Conservation (phyloP, 2,888 invertebrate genomes). For the Ochlodes sylvanus region DNA sequence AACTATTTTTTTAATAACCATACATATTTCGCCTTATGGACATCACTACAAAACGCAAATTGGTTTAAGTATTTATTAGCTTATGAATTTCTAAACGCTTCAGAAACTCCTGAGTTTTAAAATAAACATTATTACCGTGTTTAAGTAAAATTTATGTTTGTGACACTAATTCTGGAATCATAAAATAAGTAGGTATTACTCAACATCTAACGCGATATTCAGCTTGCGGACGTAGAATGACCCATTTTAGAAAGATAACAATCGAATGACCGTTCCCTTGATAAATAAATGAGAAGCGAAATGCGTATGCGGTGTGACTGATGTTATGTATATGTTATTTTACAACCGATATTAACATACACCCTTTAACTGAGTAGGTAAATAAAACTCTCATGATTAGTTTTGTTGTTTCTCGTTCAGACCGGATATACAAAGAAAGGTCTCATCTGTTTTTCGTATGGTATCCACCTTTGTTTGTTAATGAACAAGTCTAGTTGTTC, state of each 20-base stretch:
- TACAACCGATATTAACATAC: neutral
- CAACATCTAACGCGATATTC: slow-evolving; percentile 30
- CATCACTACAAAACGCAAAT: no score
- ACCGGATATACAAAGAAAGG: no score
- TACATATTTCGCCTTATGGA: no score
- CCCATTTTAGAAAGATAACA: slow-evolving; percentile 35
- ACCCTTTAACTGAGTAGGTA: neutral
- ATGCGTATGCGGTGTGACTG: neutral
- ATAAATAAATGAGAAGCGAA: neutral
- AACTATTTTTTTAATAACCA: no score
- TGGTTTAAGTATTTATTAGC: no score
- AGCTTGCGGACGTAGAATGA: slow-evolving; percentile 31
- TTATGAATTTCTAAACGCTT: neutral
- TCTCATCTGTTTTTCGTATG: no score
- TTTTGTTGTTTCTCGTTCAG: neutral
- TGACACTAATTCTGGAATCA: slow-evolving; percentile 12
- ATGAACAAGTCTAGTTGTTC: no score
- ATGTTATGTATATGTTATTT: neutral
- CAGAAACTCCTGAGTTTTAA: neutral
- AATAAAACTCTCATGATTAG: neutral
- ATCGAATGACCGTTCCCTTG: slow-evolving; percentile 20
- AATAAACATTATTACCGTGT: neutral
- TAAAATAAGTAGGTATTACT: slow-evolving; percentile 25
- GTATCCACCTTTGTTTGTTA: no score
- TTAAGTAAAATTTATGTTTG: neutral